Conservation (phyloP, 2,113 vertebrate genomes). For the Alaudala cheleensis region DNA sequence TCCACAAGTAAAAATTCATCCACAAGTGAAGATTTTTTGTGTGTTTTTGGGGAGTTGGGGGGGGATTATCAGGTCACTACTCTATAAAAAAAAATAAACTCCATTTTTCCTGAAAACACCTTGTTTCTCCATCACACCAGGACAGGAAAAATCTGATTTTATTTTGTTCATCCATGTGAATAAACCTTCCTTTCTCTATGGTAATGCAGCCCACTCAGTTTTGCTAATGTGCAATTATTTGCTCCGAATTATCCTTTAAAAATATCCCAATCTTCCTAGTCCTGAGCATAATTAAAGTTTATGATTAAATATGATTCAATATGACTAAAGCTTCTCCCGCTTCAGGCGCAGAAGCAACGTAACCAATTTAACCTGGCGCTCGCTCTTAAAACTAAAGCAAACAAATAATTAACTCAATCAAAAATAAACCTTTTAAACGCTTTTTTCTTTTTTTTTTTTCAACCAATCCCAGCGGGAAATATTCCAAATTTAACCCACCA, state of each 20-base stretch:
- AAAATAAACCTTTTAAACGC: accelerated
- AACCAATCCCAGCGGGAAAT: accelerated
- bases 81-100: not conserved
- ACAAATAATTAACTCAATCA: not conserved
- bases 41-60: accelerated
- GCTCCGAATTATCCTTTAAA: not conserved
- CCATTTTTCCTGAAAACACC: not conserved
- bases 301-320: not conserved
- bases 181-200: not conserved
- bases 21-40: accelerated
- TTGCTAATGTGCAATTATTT: not conserved
- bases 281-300: not conserved
- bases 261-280: not conserved
- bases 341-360: not conserved
- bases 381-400: not conserved
- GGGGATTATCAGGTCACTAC: not conserved
- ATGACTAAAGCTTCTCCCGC: not conserved
- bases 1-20: too few relatives aligned
- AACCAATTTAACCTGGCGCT: accelerated
- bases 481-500: not conserved
- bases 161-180: not conserved
- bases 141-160: not conserved
- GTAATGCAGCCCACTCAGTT: not conserved
- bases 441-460: not conserved
- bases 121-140: not conserved